Base-by-base conservation (phyloP, 2,113 vertebrate species). In the Brachyistius frenatus region DNA sequence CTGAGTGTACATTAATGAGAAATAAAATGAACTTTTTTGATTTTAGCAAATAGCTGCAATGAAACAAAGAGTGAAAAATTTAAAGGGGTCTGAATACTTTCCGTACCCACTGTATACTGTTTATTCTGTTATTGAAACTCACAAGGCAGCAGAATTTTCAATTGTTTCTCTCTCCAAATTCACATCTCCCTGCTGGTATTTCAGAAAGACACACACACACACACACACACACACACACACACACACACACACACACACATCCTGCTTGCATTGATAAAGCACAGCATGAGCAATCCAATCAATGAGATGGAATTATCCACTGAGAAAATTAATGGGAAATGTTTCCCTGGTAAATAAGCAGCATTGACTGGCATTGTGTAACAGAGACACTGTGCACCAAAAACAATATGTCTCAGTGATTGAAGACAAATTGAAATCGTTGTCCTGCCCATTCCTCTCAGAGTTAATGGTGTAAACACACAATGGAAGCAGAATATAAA, bases 291-390 rank as follows among this genome's bases (percentile, higher is more conserved):
- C 11, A 37, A 47, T 66, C 13, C 32, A 60, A 83, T 84, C 68
- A 68, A 85, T 75, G 46, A 7, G 44, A 73, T 44, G 31, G 64
- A 63, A 72, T 77, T 69, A 73, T 46, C 65, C 46, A 71, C 65
- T 41, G 0, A 63, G 70, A 54, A 75, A 66, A 70, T 61, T 32
- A 66, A 63, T 57, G 10, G 15, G 16, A 67, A 47, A 65, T 44
- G 30, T 58, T 83, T 46, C 36, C 60, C 33, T 33, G 44, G 62
- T 60, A 54, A 78, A 79, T 46, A 78, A 55, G 46, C 66, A 83
- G 53, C 35, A 72, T 14, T 41, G 54, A 64, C 57, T 57, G 10
- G 14, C 6, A 39, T 62, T 74, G 31, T 30, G 30, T 39, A 68
- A 65, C 39, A 62, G 36, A 68, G 3, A 46, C n/a, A 50, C 54